phyloP scores from a whole-genome alignment of 2,888 invertebrate genomes.

The Leucophora obtusa region DNA sequence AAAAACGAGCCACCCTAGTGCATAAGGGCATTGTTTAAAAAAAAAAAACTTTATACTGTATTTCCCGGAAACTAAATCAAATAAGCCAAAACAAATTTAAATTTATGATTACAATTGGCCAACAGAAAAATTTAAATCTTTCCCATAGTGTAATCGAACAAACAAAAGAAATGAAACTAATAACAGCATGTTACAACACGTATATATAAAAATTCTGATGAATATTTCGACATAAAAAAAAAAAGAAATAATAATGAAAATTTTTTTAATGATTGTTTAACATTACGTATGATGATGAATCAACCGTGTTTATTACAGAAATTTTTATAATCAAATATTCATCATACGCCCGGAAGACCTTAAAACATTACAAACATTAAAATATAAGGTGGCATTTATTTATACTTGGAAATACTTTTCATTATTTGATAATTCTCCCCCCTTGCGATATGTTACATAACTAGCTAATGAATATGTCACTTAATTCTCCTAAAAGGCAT shows the following conservation, averaged over 20 bases:
- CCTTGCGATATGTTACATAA: no score
- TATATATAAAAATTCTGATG: slow-evolving; percentile 12
- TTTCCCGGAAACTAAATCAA: no score
- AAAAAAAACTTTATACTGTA: no score
- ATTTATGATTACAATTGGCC: no score
- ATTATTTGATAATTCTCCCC: no score
- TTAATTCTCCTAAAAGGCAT: no score
- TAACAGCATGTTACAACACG: slow-evolving; percentile 12
- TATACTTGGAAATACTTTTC: no score
- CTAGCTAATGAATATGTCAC: no score
- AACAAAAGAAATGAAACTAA: slow-evolving; percentile 8
- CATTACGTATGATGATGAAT: slow-evolving; percentile 22
- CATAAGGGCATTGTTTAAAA: no score
- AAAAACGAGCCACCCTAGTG: no score
- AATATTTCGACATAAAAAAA: slow-evolving; percentile 15
- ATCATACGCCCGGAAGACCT: slow-evolving; percentile 35
- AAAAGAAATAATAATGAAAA: slow-evolving; percentile 14
- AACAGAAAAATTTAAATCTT: neutral
- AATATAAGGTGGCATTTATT: neutral
- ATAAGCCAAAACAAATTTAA: no score
- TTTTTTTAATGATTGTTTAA: slow-evolving; percentile 39
- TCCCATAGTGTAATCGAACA: neutral
- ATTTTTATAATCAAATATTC: slow-evolving; percentile 36
- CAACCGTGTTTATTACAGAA: slow-evolving; percentile 21
- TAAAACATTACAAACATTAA: neutral